Evolutionary conservation across 2,888 invertebrate genomes (phyloP).

Genomic region (Camptogramma bilineatum): DNA sequence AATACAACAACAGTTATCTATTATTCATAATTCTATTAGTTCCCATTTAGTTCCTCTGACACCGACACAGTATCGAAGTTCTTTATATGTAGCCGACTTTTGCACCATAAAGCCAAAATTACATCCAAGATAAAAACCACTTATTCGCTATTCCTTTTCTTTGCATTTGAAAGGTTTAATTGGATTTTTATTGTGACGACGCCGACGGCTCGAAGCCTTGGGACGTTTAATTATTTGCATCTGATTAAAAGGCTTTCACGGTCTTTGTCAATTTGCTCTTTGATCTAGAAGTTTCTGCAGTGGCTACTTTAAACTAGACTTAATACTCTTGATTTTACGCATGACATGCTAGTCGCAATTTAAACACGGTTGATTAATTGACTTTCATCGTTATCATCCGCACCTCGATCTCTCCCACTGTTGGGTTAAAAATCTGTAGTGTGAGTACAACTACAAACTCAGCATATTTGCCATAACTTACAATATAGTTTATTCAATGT

Average conservation of each 20-base stretch:
- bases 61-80: no score
- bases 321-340: background rate
- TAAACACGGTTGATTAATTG: background rate
- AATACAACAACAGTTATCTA: no score
- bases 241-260: slow-evolving; percentile 26
- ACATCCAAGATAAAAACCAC: background rate
- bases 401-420: no score
- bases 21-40: no score
- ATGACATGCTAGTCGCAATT: background rate
- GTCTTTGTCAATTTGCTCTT: slow-evolving; percentile 14
- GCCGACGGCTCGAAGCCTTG: slow-evolving; percentile 24
- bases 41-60: no score
- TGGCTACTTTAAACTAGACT: background rate
- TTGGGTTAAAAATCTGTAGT: no score
- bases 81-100: background rate
- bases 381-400: no score
- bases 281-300: slow-evolving; percentile 18
- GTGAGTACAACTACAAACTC: no score
- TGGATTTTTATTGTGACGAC: slow-evolving; percentile 28
- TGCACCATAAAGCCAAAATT: background rate
- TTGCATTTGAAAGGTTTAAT: slow-evolving; percentile 34
- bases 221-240: slow-evolving; percentile 32
- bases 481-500: no score
- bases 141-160: slow-evolving; percentile 12
- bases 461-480: no score